Percentiles rank a stretch among this genome's conserved stretches.
Conservation (phyloP, 2,888 invertebrate genomes). For the Hirtodrosophila alboralis region DNA sequence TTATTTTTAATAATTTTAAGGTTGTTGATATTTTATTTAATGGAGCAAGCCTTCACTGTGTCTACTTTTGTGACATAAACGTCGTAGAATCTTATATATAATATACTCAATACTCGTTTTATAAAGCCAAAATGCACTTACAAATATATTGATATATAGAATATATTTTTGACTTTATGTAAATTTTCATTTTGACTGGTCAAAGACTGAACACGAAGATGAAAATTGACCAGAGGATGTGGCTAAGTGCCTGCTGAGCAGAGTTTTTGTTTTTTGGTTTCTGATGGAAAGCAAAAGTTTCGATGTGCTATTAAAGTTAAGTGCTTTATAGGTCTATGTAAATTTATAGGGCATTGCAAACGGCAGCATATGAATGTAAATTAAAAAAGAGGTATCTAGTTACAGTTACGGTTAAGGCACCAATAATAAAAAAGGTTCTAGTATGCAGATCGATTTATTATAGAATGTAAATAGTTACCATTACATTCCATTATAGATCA, state of each 20-base stretch:
- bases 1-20: no score
- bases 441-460: no score
- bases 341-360: slow-evolving; percentile 16
- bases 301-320: slow-evolving; percentile 52
- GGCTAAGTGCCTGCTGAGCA: slow-evolving; percentile 63
- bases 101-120: slow-evolving; percentile 2
- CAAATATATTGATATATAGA: no score
- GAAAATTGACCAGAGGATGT: slow-evolving; percentile 49
- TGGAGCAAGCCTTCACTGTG: no score
- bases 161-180: slow-evolving; percentile 59
- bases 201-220: slow-evolving; percentile 39
- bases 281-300: slow-evolving; percentile 69
- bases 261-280: slow-evolving; percentile 25
- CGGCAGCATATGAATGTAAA: slow-evolving; percentile 5
- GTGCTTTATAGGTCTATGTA: slow-evolving; percentile 50
- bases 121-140: slow-evolving; percentile 15
- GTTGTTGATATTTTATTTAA: no score
- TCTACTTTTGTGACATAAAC: slow-evolving; percentile 50
- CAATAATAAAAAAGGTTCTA: no score
- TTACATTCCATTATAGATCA: no score
- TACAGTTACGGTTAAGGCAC: no score
- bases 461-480: no score
- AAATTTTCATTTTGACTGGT: slow-evolving; percentile 50
- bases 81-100: slow-evolving; percentile 46
- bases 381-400: no score